Base-by-base conservation (phyloP, 92 coral and sea anemone genomes). In the Zoanthus sociatus region DNA sequence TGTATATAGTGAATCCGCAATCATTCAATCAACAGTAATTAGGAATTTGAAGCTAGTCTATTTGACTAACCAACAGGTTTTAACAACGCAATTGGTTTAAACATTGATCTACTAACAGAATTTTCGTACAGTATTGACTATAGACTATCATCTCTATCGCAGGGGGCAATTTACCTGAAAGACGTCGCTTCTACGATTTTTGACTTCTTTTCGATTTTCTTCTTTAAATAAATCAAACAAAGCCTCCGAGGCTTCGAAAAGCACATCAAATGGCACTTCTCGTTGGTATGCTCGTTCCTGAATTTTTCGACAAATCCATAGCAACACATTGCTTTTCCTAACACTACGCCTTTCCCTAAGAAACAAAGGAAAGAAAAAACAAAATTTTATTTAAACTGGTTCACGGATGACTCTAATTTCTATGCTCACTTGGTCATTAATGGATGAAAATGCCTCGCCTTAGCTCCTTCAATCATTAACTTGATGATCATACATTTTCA, bases 191-290 rank as follows among this genome's bases (percentile, higher is more conserved):
- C 90, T 51, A n/a, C 2, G 51, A 67, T 76, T 44, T 61, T 9
- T 10, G 58, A 53, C 9, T 53, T 53, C 15, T 53, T 9, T 53
- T 53, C 2, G 58, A 53, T 1, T 9, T 53, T 73, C 87, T 20
- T 55, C 78, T 44, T 81, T 87, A 76, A 78, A 90, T 69, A 79
- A 86, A 12, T 66, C 79, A 26, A 90, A 69, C 77, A 90, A 79
- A 9, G 87, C 79, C 0, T 63, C 66, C 31, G 90, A 86, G 7
- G 90, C 91, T 10, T 87, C 84, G 81, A 81, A 79, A 21, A 79
- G 79, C n/a, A 81, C 93, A 10, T 87, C 91, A 87, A 90, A 90
- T 2, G 93, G 84, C 1, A 90, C 33, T 32, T 78, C 83, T 56
- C 26, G 32, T 45, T 64, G 64, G 17, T 12, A 54, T 8, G 32